phyloP scores from a whole-genome alignment of 64 coral and sea anemone genomes.

The Exaiptasia diaphana region DNA sequence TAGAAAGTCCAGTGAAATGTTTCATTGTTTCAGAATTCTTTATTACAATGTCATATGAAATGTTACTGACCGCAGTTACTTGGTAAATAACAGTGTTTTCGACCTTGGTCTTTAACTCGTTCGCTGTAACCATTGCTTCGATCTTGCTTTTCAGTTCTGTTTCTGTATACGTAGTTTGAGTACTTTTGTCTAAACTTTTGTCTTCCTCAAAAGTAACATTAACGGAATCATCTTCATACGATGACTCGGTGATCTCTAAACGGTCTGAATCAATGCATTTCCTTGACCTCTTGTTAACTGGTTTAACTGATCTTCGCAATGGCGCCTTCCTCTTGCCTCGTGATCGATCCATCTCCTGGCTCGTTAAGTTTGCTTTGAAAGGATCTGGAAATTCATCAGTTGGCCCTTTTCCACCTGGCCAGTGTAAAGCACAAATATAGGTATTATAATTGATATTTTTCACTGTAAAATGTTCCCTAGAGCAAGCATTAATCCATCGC shows the following conservation, averaged over 20 bases:
- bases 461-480: conserved; percentile 25
- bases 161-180: conserved; percentile 64
- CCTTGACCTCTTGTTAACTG: too few relatives aligned
- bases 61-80: conserved; percentile 43
- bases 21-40: conserved; percentile 39
- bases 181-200: too few relatives aligned
- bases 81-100: neutral
- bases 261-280: too few relatives aligned
- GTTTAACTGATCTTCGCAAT: too few relatives aligned
- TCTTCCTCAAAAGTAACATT: too few relatives aligned
- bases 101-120: neutral
- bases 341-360: neutral
- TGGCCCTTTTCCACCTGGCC: conserved; percentile 49
- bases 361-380: conserved; percentile 43
- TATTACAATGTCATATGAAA: conserved; percentile 59
- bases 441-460: conserved; percentile 55
- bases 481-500: conserved; percentile 52
- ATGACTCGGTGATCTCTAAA: too few relatives aligned
- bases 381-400: conserved; percentile 42
- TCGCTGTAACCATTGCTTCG: conserved; percentile 63
- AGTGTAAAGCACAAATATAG: conserved; percentile 49
- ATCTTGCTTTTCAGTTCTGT: conserved; percentile 53
- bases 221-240: too few relatives aligned
- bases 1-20: conserved; percentile 57
- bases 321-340: conserved; percentile 39